Evolutionary conservation across 2,888 invertebrate genomes (phyloP).

Genomic region (Parnassius mnemosyne): DNA sequence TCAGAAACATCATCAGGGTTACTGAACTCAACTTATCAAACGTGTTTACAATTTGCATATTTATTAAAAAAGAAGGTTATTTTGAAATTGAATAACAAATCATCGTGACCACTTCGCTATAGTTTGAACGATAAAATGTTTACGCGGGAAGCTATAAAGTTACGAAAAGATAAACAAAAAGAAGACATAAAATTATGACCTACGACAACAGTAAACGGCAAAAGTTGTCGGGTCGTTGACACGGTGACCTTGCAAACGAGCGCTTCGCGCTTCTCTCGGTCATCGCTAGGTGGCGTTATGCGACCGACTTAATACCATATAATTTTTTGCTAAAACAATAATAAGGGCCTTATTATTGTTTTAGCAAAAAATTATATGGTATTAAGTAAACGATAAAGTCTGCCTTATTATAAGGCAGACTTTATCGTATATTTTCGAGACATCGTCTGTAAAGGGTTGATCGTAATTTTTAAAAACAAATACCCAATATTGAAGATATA

Average conservation of each 20-base stretch:
- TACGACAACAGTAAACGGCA: constrained; percentile 80
- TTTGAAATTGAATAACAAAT: constrained; percentile 29
- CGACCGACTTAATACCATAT: constrained; percentile 21
- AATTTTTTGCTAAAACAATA: no score
- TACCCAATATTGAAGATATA: no score
- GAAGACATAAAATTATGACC: constrained; percentile 81
- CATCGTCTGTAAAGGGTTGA: no score
- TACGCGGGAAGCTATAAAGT: constrained; percentile 72
- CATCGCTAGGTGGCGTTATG: constrained; percentile 64
- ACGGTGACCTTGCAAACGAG: constrained; percentile 72
- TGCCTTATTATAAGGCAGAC: no score
- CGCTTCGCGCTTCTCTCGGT: constrained; percentile 45
- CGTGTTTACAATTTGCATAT: constrained; percentile 5
- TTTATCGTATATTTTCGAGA: no score
- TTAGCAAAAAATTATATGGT: no score
- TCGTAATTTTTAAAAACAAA: no score
- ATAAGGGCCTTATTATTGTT: no score
- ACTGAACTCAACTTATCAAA: constrained; percentile 21
- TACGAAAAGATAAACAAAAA: constrained; percentile 80
- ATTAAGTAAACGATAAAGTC: no score
- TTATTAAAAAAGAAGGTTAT: constrained; percentile 10
- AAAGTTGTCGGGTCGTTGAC: constrained; percentile 79
- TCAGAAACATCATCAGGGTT: constrained; percentile 19
- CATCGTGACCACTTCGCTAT: constrained; percentile 27
- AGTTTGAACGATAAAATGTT: constrained; percentile 53